Evolutionary conservation across 2,113 vertebrate genomes (phyloP), one percentile per base, ranked within the genome.

Genomic region (Calyptommatus sinebrachiatus): DNA sequence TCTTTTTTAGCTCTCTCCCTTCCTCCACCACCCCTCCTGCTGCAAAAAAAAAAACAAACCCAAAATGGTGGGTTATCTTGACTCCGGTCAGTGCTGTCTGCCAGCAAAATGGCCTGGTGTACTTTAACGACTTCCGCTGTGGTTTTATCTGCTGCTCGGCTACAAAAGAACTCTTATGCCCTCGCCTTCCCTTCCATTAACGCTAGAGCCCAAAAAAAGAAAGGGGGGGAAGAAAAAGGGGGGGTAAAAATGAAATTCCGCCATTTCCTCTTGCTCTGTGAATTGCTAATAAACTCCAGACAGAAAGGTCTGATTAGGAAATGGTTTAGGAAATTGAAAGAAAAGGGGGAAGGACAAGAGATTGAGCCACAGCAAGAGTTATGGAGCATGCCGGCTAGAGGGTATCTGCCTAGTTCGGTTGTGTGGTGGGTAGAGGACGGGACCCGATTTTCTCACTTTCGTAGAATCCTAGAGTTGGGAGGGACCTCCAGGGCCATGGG

Each of bases 211-310:
- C 84, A 74, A 67, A 68, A 53, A 26, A 9, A 22, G 22, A 20
- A 50, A 67, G 21, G 8, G 48, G 41, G 31, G 22, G 41, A 46
- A 14, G 14, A 22, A 66, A 22, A 41, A 5, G 5, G 35, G 35
- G 35, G 35, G 35, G 35, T 5, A 41, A 2, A 6, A 46, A 6
- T 57, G 16, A 53, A 86, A 83, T 18, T 53, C 81, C 91, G 72
- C 86, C 86, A 41, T 92, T 93, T 93, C 92, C 92, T 92, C 86
- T 83, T 2, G 87, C 86, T 84, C 88, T 89, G 87, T 80, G 91
- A 88, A 90, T 89, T 83, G 76, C 91, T 93, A 92, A 94, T 92
- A 88, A 82, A 80, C 82, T 90, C 91, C 93, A 93, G 91, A 91
- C 91, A 85, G 86, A 80, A 86, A 80, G 24, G 67, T 29, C 88